Base-by-base conservation (phyloP, 2,797 vertebrate species). In the Molossus molossus region DNA sequence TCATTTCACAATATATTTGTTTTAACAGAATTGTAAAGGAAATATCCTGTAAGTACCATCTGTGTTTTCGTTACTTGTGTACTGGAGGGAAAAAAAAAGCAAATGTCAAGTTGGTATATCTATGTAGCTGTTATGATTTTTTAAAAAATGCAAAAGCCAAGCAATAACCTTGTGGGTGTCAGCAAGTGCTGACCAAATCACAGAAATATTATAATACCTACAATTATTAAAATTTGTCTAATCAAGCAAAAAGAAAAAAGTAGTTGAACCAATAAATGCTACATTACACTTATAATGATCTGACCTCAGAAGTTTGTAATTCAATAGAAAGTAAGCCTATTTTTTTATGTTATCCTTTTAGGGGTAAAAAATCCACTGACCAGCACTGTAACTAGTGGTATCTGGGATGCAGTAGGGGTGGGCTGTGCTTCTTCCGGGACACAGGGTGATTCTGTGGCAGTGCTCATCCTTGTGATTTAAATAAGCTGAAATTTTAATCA, bases 161-260 rank as follows among this genome's bases (percentile, higher is more conserved):
- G 29, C 10, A 45, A 20, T 58, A 69, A 72, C 50, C 20, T 79
- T 60, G 6, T 3, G 29, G 53, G n/a, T 10, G 3, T 18, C 77
- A 60, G 6, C 9, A 69, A 40, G 2, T 13, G 29, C 13, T 58
- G 12, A 69, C 14, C 6, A 11, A 65, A 67, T 72, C 27, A 15
- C 25, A 53, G 5, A 8, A 58, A 62, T 50, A 29, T 20, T 69
- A 0, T 53, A 48, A 67, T 57, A 21, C 1, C 6, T 73, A 1
- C 18, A 50, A 23, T 62, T 67, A 55, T 69, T 62, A 69, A 69
- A 62, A 62, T 72, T 53, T 72, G 6, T 58, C 7, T 60, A 37
- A 85, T 80, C 40, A 77, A 72, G 9, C 13, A 72, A 72, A 90
- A 84, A 29, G 57, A 80, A 89, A 86, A 82, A 72, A 86, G 2